Evolutionary conservation across 2,113 vertebrate genomes (phyloP).

Genomic region (Ornithorhynchus anatinus): DNA sequence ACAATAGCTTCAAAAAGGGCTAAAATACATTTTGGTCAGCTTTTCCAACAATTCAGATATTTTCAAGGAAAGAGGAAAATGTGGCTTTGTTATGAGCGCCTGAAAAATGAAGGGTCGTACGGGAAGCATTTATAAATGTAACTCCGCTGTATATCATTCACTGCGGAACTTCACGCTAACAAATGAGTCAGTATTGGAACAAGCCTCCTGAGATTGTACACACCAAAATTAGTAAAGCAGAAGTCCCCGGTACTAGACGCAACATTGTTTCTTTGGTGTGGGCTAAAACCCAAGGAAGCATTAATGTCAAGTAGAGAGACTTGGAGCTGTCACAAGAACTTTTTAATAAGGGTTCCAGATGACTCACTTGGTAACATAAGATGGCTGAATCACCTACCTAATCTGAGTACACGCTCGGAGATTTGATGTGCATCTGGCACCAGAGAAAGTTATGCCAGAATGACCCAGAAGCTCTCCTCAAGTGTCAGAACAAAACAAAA

Average conservation of each 20-base stretch:
- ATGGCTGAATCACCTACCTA: constrained; percentile 50
- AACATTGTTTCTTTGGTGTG: constrained; percentile 2
- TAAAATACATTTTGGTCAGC: too few species aligned
- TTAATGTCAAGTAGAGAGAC: constrained; percentile 61
- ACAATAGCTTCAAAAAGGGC: too few species aligned
- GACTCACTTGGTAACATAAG: constrained; percentile 58
- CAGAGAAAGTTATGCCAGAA: constrained; percentile 54
- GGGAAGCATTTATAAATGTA: too few species aligned
- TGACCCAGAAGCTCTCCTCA: constrained; percentile 40
- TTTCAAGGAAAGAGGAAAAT: too few species aligned
- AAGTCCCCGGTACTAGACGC: neutral
- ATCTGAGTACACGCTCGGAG: constrained; percentile 39
- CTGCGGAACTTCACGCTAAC: neutral
- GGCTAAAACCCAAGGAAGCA: constrained; percentile 35
- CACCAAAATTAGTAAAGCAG: neutral
- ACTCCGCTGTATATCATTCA: too few species aligned
- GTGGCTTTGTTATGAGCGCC: too few species aligned
- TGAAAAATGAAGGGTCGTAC: too few species aligned
- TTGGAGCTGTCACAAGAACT: constrained; percentile 54
- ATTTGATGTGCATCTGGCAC: constrained; percentile 59
- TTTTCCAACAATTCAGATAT: too few species aligned
- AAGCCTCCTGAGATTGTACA: neutral
- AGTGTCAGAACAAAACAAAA: constrained; percentile 33
- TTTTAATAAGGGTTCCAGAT: constrained; percentile 62
- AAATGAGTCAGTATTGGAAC: neutral